Conservation (phyloP, 2,113 vertebrate species). For the Pseudolaguvia tuberculata region DNA sequence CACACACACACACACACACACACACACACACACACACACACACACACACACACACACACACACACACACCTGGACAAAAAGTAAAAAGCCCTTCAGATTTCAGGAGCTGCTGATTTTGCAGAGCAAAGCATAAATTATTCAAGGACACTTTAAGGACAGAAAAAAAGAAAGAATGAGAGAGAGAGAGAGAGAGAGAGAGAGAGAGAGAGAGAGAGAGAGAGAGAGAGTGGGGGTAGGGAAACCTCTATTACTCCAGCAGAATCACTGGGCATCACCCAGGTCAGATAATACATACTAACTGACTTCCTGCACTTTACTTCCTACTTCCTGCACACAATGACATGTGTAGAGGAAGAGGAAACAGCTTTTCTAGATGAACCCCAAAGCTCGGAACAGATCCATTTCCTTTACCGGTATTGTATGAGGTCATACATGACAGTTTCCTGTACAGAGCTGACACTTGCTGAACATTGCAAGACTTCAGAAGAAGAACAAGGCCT, state of each 20-base stretch:
- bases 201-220: conserved; percentile 47
- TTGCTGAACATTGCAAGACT: too few relatives aligned
- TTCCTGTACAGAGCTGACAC: neutral
- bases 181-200: neutral
- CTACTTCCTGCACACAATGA: conserved; percentile 47
- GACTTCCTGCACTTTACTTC: conserved; percentile 28
- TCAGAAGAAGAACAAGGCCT: too few relatives aligned
- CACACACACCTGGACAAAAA: conserved; percentile 45
- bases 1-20: too few relatives aligned
- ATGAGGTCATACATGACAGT: conserved; percentile 2
- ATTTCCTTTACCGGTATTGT: conserved; percentile 8
- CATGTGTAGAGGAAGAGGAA: conserved; percentile 42
- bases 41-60: too few relatives aligned
- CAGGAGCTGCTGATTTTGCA: conserved; percentile 39
- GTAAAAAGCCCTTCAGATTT: conserved; percentile 54
- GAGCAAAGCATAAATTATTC: conserved; percentile 60
- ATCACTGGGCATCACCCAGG: neutral
- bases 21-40: too few relatives aligned
- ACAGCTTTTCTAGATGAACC: conserved; percentile 1
- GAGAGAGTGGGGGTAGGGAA: neutral
- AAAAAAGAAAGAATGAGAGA: conserved; percentile 5
- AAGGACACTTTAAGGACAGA: conserved; percentile 39
- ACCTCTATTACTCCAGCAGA: conserved; percentile 38
- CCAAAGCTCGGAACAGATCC: neutral
- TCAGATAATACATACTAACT: conserved; percentile 46